Evolutionary conservation across 2,888 invertebrate species (phyloP).

Genomic region (Polydrusus tereticollis): DNA sequence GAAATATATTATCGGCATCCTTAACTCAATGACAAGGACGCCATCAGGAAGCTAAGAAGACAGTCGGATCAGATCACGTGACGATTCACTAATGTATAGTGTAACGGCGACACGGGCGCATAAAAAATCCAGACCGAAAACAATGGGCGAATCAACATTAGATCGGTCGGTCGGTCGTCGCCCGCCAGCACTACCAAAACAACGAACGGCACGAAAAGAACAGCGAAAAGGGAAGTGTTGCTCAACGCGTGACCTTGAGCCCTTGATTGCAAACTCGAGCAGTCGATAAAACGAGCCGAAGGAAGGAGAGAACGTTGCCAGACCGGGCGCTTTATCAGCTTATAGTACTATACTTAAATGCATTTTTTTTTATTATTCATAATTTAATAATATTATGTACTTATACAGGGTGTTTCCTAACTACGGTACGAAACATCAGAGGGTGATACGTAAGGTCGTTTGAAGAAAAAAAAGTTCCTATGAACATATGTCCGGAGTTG

Average conservation of each 20-base stretch:
- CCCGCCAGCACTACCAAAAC: constrained; percentile 32
- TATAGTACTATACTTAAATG: no score
- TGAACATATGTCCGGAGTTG: no score
- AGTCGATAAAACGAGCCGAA: constrained; percentile 22
- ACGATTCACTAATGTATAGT: not conserved
- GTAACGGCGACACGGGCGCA: not conserved
- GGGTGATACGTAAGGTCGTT: no score
- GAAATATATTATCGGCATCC: no score
- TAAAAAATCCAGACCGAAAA: constrained; percentile 6
- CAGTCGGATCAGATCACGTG: not conserved
- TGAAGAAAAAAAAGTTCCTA: no score
- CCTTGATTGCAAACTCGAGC: constrained; percentile 31
- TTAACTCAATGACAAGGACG: no score
- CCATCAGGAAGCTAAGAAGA: not conserved
- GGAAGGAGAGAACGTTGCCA: constrained; percentile 20
- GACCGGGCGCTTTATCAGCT: not conserved
- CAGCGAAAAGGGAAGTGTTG: constrained; percentile 32
- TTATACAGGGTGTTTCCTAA: no score
- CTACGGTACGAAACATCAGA: no score
- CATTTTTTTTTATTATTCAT: no score
- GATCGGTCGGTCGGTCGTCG: constrained; percentile 13
- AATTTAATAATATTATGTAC: no score
- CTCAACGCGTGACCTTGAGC: constrained; percentile 33
- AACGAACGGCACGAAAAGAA: constrained; percentile 22
- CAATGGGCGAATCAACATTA: constrained; percentile 11